phyloP scores from a whole-genome alignment of 2,888 invertebrate species.

The Chaetogeoica ovagalla region DNA sequence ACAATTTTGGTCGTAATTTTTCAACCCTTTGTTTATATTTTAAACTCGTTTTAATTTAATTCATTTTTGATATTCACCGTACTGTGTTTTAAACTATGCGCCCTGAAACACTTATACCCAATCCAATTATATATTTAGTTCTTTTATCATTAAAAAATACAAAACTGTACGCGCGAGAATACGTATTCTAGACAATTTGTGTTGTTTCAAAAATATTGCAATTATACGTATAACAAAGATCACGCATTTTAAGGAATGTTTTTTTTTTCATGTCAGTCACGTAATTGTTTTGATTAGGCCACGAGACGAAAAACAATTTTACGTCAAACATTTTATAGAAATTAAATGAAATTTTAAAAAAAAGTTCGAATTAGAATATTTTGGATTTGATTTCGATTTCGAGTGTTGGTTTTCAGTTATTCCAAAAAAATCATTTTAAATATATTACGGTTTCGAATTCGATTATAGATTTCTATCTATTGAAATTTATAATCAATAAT shows the following conservation, averaged over 20 bases:
- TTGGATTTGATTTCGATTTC: too few relatives aligned
- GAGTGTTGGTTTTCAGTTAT: too few relatives aligned
- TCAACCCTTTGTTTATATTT: slow-evolving; percentile 11
- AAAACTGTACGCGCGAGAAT: neutral
- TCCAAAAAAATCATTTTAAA: too few relatives aligned
- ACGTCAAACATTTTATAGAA: too few relatives aligned
- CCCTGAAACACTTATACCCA: too few relatives aligned
- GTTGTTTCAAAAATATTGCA: neutral
- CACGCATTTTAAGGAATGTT: neutral
- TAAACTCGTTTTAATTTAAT: slow-evolving; percentile 26
- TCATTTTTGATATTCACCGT: slow-evolving; percentile 15
- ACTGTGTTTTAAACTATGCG: neutral
- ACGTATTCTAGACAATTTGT: neutral
- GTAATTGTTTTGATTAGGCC: neutral
- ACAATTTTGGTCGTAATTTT: neutral
- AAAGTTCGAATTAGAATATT: too few relatives aligned
- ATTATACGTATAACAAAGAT: neutral
- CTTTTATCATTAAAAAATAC: neutral
- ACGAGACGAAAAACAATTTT: neutral
- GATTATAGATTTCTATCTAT: too few relatives aligned
- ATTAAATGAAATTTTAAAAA: too few relatives aligned
- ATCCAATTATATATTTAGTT: neutral
- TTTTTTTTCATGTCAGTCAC: neutral
- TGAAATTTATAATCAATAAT: too few relatives aligned
- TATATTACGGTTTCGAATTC: too few relatives aligned